A percentile compares a stretch with the other conserved stretches of the same genome.
Evolutionary conservation across 2,888 invertebrate genomes (phyloP).

Genomic region (Myopa tessellatipennis): DNA sequence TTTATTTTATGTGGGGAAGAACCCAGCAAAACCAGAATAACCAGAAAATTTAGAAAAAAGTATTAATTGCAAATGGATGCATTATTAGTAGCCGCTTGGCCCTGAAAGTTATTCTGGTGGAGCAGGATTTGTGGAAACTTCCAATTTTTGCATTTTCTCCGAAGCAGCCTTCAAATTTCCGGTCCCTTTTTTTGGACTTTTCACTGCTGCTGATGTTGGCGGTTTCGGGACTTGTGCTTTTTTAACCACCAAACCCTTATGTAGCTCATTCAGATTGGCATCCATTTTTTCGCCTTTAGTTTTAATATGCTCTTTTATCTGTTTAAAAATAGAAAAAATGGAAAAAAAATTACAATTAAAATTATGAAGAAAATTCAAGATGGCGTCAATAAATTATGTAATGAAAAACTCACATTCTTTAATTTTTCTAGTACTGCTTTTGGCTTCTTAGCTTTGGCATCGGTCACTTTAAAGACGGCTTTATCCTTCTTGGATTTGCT

Average conservation of each 20-base stretch:
- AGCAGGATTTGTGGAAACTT: conserved; percentile 52
- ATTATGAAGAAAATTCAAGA: background rate
- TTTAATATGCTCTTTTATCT: conserved; percentile 66
- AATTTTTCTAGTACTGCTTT: conserved; percentile 66
- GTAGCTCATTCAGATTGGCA: conserved; percentile 63
- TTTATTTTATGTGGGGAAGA: too few species aligned
- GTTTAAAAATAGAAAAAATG: background rate
- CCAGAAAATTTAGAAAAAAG: too few species aligned
- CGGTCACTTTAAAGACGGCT: conserved; percentile 65
- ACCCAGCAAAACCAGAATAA: too few species aligned
- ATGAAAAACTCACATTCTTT: conserved; percentile 56
- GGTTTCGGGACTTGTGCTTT: conserved; percentile 54
- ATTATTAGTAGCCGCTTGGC: background rate
- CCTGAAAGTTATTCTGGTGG: background rate
- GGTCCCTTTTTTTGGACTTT: conserved; percentile 58
- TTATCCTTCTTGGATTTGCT: conserved; percentile 61
- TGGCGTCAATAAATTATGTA: background rate
- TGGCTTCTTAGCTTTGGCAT: conserved; percentile 62
- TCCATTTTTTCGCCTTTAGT: conserved; percentile 65
- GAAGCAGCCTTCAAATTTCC: conserved; percentile 61
- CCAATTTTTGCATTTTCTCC: conserved; percentile 60
- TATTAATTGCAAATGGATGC: background rate
- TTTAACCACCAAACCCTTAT: conserved; percentile 66
- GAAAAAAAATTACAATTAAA: background rate
- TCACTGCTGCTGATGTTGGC: conserved; percentile 50